Base-by-base conservation (phyloP, 2,888 invertebrate species). In the Tachina lurida region DNA sequence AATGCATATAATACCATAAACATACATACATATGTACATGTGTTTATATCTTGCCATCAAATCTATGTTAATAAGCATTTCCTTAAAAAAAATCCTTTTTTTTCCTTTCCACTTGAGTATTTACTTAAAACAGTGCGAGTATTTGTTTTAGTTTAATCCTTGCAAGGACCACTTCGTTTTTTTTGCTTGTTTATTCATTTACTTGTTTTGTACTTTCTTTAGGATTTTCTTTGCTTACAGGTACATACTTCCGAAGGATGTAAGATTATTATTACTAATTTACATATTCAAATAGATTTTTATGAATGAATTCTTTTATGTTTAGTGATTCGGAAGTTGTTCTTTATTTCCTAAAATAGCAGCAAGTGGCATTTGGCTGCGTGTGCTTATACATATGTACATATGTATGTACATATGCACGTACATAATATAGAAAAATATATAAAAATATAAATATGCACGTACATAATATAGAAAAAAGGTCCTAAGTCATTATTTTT, bases 71-170 rank as follows among this genome's bases (percentile, higher is more conserved):
- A 39, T 65, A 68, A 43, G 67, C 41, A 77, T 56, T 74, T 65
- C 65, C 74, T 79, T 79, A 75, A 71, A 71, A 71, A 71, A 81
- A 74, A 82, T 78, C 74, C 78, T 79, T 84, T 75, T 75, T 22
- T 47, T 54, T 52, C 15, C 52, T 68, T 43, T n/a, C 12, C 19
- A n/a, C 3, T 56, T 54, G 47, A 10, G 54, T 22, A 67, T 70
- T 82, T 54, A 22, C 52, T 47, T 15, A n/a, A 43, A 52, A 9
- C 19, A 54, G 54, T n/a, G 22, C 31, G 31, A 7, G 31, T 31
- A 31, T 49, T 79, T 86, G 78, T 75, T 31, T 49, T 12, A 15
- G 47, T 52, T 67, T 86, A 86, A 86, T 86, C 85, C 79, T 79
- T 70, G 70, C 39, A 79, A 75, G 62, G 47, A 70, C 43, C 52